phyloP scores from a whole-genome alignment of 2,888 invertebrate genomes.

The Notocelia uddmanniana region DNA sequence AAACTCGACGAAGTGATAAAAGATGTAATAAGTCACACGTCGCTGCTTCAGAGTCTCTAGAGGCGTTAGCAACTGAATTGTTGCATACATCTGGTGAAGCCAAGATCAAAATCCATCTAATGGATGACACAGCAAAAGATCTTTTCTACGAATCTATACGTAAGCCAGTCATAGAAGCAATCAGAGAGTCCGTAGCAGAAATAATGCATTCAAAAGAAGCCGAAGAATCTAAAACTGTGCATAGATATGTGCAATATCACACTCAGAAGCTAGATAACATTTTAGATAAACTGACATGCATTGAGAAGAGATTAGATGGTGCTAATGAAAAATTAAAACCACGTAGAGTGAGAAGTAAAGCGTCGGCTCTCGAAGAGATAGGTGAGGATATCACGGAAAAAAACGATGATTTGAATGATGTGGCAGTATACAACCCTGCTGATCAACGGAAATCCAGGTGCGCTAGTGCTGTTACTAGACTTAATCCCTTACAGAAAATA shows the following conservation, averaged over 20 bases:
- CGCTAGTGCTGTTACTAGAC: slow-evolving; percentile 50
- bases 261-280: slow-evolving; percentile 67
- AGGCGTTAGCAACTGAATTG: slow-evolving; percentile 71
- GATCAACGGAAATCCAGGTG: slow-evolving; percentile 52
- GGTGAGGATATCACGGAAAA: slow-evolving; percentile 63
- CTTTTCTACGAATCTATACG: slow-evolving; percentile 69
- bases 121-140: slow-evolving; percentile 73
- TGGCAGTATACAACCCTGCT: slow-evolving; percentile 55
- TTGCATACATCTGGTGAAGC: slow-evolving; percentile 58
- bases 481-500: slow-evolving; percentile 36
- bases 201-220: slow-evolving; percentile 56
- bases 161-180: slow-evolving; percentile 67
- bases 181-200: slow-evolving; percentile 68
- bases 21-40: slow-evolving; percentile 57
- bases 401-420: slow-evolving; percentile 64
- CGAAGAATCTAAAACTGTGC: slow-evolving; percentile 58
- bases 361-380: slow-evolving; percentile 69
- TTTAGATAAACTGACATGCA: slow-evolving; percentile 62
- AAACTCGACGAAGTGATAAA: slow-evolving; percentile 52
- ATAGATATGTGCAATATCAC: slow-evolving; percentile 61
- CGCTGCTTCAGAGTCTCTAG: slow-evolving; percentile 69
- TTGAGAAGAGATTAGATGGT: slow-evolving; percentile 66
- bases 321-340: slow-evolving; percentile 46
- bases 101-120: slow-evolving; percentile 75
- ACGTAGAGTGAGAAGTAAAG: slow-evolving; percentile 52